phyloP scores from a whole-genome alignment of 2,797 vertebrate species.

The Luscinia luscinia region DNA sequence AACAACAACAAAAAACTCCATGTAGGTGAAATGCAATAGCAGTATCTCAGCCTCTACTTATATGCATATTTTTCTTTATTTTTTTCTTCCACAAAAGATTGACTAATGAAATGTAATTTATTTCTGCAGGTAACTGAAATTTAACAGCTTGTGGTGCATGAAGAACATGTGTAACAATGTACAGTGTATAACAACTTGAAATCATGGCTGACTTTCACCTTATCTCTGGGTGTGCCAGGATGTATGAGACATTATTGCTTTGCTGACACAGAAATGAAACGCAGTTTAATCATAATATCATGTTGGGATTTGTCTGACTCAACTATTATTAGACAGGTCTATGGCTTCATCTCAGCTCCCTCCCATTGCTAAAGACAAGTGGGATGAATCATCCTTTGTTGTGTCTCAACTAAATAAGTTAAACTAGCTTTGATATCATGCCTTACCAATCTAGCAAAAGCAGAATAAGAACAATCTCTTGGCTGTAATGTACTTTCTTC shows the following conservation, averaged over 20 bases:
- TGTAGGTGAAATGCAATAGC: neutral
- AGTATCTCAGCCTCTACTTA: neutral
- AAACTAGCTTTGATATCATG: neutral
- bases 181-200: neutral
- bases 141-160: neutral
- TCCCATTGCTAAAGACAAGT: neutral
- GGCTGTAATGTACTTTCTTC: neutral
- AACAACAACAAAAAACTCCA: neutral
- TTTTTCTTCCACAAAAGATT: neutral
- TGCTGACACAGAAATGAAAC: neutral
- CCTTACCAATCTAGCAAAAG: neutral
- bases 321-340: neutral
- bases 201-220: neutral
- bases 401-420: neutral
- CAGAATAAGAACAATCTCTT: neutral
- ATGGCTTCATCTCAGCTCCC: neutral
- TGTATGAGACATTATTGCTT: neutral
- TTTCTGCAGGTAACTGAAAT: neutral
- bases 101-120: neutral
- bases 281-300: neutral
- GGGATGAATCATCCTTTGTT: neutral
- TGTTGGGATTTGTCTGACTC: conserved; percentile 5
- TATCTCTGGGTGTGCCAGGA: neutral
- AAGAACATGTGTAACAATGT: neutral
- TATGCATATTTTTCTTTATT: neutral